Conservation (phyloP, 53 echinoderm and acorn worm species). For the Crossaster papposus region DNA sequence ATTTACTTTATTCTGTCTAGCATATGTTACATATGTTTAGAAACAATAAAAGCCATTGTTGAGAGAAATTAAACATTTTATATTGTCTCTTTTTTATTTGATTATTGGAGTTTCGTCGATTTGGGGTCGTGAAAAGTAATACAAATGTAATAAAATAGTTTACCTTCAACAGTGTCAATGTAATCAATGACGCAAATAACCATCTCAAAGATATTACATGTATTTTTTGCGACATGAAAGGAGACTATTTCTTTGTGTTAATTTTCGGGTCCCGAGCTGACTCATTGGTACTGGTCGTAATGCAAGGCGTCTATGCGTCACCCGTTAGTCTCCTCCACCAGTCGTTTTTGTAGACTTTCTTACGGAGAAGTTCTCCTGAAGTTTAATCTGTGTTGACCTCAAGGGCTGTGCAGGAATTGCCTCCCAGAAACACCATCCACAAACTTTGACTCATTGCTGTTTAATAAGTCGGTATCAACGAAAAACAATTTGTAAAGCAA, state of each 20-base stretch:
- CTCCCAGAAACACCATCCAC: background rate
- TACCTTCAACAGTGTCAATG: background rate
- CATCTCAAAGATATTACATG: background rate
- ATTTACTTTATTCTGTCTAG: no score
- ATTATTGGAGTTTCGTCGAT: background rate
- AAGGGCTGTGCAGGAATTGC: background rate
- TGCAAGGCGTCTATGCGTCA: background rate
- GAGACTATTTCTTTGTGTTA: background rate
- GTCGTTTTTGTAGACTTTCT: background rate
- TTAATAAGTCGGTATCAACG: background rate
- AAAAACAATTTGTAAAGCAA: background rate
- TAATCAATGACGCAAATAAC: background rate
- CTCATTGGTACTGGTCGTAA: background rate
- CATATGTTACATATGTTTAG: background rate
- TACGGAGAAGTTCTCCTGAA: background rate
- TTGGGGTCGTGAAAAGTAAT: no score
- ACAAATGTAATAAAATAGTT: no score
- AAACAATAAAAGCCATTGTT: background rate
- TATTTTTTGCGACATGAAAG: background rate
- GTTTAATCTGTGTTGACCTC: background rate
- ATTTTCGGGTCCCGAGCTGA: background rate
- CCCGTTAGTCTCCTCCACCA: background rate
- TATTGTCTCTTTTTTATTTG: background rate
- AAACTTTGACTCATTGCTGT: background rate
- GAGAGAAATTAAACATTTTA: background rate